Evolutionary conservation across 2,797 vertebrate genomes (phyloP), one percentile per base, ranked within the genome.

Genomic region (Myotis pilosus): DNA sequence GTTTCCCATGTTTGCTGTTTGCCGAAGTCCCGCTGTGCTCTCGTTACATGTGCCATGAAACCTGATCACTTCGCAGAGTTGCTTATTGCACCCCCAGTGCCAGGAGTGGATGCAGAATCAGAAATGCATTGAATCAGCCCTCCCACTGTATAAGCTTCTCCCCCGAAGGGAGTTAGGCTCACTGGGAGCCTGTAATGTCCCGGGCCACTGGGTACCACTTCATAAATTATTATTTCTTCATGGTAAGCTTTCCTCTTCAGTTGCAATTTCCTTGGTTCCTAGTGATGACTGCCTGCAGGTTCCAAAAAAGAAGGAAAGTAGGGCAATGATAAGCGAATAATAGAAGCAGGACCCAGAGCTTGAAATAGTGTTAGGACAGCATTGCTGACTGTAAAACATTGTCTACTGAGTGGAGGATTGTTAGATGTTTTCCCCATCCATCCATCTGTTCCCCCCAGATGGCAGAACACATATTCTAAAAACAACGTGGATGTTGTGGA

Each of bases 391-490:
- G 53, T 90, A 94, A 96, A 95, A 83, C 47, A 64, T 72, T 72
- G 62, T 75, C 94, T 93, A 88, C 86, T 95, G 91, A 96, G 95
- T 82, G 81, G 76, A 88, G 91, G 89, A 57, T 85, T 96, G 94
- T 82, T 88, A 86, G 85, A 94, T 94, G 74, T 87, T 92, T 94
- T 88, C 87, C 94, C 86, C 89, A 91, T 91, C 62, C 68, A 82
- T 60, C 91, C 95, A 96, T 96, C 96, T 97, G 94, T 91, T 96
- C 91, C 93, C 89, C 47, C 83, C 92, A 96, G 93, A 93, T 95
- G 95, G 92, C 90, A 95, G 93, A 93, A 95, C 68, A 87, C 85
- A 87, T 95, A 92, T 51, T 90, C 84, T 90, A 71, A 91, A 96
- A 96, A 82, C 79, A 55, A 89, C 23, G n/a, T 93, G 88, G 57